Evolutionary conservation across 2,888 invertebrate genomes (phyloP).

Genomic region (Hirtodrosophila trivittata): DNA sequence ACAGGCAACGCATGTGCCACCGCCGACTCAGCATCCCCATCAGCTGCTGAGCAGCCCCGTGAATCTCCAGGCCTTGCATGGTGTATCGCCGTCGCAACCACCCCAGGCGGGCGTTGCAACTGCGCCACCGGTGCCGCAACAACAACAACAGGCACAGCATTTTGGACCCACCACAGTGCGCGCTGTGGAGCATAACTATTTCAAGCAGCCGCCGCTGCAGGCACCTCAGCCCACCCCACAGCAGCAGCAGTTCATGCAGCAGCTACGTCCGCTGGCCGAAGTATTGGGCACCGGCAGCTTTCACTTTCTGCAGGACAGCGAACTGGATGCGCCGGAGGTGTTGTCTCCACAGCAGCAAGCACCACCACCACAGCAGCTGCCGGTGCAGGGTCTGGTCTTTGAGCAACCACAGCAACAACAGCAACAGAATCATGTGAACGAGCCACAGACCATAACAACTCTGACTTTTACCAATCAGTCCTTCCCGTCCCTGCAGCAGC

Average conservation of each 20-base stretch:
- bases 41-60: slow-evolving; percentile 72
- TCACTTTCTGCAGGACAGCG: slow-evolving; percentile 95
- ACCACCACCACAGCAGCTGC: slow-evolving; percentile 58
- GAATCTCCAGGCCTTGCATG: slow-evolving; percentile 70
- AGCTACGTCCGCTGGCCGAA: slow-evolving; percentile 88
- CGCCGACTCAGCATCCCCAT: slow-evolving; percentile 54
- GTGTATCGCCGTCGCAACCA: slow-evolving; percentile 45
- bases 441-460: slow-evolving; percentile 87
- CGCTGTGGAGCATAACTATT: slow-evolving; percentile 87
- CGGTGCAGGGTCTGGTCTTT: slow-evolving; percentile 66
- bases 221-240: slow-evolving; percentile 83
- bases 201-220: slow-evolving; percentile 81
- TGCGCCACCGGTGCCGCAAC: slow-evolving; percentile 26
- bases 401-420: slow-evolving; percentile 57
- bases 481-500: slow-evolving; percentile 85
- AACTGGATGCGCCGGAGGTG: slow-evolving; percentile 90
- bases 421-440: slow-evolving; percentile 65
- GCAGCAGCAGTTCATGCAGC: slow-evolving; percentile 86
- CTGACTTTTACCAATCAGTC: slow-evolving; percentile 95
- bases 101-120: slow-evolving; percentile 50
- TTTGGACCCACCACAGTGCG: slow-evolving; percentile 86
- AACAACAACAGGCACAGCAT: slow-evolving; percentile 42
- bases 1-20: slow-evolving; percentile 36
- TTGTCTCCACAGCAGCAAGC: slow-evolving; percentile 61
- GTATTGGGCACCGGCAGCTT: slow-evolving; percentile 91